Base-by-base conservation (phyloP, 2,888 invertebrate species). In the Pasiphila rectangulata region DNA sequence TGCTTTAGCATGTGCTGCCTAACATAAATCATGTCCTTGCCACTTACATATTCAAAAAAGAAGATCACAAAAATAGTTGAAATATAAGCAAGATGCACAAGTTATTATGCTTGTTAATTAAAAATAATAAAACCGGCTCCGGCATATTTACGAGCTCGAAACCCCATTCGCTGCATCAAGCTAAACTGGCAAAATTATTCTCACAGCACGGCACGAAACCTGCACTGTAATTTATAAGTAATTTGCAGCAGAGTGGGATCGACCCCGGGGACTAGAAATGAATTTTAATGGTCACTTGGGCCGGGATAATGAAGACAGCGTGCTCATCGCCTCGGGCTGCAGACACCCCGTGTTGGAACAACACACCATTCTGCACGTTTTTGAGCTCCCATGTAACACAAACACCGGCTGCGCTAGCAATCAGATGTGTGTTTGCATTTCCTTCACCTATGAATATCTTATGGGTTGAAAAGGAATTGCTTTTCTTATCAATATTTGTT, bases 201-300 rank as follows among this genome's bases (percentile, higher is more conserved):
- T 40, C 3, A 16, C 24, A 17, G 30, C 23, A 27, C 36, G n/a
- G 16, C 27, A 40, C 19, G 29, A 15, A 29, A 29, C 37, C 12
- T 32, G 29, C 30, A 35, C 32, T 44, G 36, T 49, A 51, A 50
- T 49, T 53, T 57, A 48, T 46, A 42, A 51, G 52, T 50, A 53
- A 54, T 53, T 53, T 46, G 42, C 41, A 29, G 21, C 15, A 55
- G 56, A 58, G 59, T 52, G 54, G 37, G 38, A 54, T 48, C 13
- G 53, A 64, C 67, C 67, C 61, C 61, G 60, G 69, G 73, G 69
- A 51, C 68, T 71, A 75, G 75, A 79, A 81, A 81, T 80, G 79
- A 83, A 83, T 83, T 80, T 81, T 83, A 83, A 83, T 82, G 80
- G 79, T 79, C 79, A 79, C 75, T 82, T 79, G 75, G 69, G 53